Evolutionary conservation across 1,140 invertebrate species (phyloP), one percentile per base, ranked within the genome.

Genomic region (Bombus soroeensis): DNA sequence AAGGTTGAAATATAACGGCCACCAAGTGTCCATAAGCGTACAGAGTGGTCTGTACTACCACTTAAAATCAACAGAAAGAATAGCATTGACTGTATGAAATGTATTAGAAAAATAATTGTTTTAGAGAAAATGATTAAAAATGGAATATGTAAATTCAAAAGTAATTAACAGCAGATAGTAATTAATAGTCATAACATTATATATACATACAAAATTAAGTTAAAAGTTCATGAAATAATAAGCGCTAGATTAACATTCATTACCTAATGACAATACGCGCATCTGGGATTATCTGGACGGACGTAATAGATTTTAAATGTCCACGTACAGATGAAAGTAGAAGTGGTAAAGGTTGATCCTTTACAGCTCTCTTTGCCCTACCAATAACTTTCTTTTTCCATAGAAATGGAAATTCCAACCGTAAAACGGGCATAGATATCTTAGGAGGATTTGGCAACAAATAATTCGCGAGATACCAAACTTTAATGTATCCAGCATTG

Each of bases 351-450:
- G 95, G 93, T 93, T 97, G 97, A 91, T 95, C 92, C 82, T 95
- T 95, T 37, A 96, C 94, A 70, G 96, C 94, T 88, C 96, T 95
- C 93, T 97, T 97, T 57, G 97, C 97, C 79, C 97, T 95, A 3
- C 97, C 96, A 73, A 95, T 86, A 79, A 95, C 92, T 78, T 95
- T 95, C 83, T 97, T 96, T 64, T 95, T 96, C 95, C 96, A 96
- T 92, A 97, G 92, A 93, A 97, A 98, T 85, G 97, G 96, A 93
- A 98, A 98, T 89, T 96, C 95, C 83, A 97, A 86, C 53, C 96
- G 95, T 39, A 97, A 94, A 34, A 92, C 86, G 9, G 96, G 96
- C 95, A 97, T 96, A 89, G 93, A 95, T 62, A 96, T 93, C 80
- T 89, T 78, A 10, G 82, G 71, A 47, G 87, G 66, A 88, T 90